phyloP scores from a whole-genome alignment of 2,113 vertebrate species.

The Castor canadensis region DNA sequence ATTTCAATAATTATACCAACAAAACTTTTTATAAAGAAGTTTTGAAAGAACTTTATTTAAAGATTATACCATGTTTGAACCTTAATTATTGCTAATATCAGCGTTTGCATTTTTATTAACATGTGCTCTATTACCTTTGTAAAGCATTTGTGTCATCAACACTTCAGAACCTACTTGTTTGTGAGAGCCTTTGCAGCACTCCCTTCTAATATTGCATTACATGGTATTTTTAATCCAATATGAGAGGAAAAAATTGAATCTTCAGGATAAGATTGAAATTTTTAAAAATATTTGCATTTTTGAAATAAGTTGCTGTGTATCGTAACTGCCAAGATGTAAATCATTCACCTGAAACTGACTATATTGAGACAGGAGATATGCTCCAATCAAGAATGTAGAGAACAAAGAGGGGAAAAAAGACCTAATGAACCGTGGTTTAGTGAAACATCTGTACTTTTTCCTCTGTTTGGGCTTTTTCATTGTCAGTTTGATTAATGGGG shows the following conservation, averaged over 20 bases:
- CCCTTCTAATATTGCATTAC: not conserved
- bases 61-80: not conserved
- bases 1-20: not conserved
- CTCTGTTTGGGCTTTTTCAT: constrained; percentile 69
- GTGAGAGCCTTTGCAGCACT: not conserved
- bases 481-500: constrained; percentile 83
- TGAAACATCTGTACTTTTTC: constrained; percentile 65
- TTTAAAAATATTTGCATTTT: not conserved
- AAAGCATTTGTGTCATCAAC: not conserved
- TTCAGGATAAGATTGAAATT: not conserved
- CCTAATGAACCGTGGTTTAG: constrained; percentile 53
- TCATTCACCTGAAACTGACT: not conserved
- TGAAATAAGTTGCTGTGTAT: constrained; percentile 34
- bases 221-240: not conserved
- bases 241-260: not conserved
- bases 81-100: not conserved
- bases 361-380: constrained; percentile 46
- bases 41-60: not conserved
- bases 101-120: not conserved
- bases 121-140: not conserved
- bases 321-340: not conserved
- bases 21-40: not conserved
- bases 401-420: not conserved
- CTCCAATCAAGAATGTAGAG: not conserved
- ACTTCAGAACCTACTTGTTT: not conserved